These are phyloP conservation scores for Diachasma alloeum DNA, from an alignment of 1,140 invertebrate genomes.

Conservation along the genomic window DNA sequence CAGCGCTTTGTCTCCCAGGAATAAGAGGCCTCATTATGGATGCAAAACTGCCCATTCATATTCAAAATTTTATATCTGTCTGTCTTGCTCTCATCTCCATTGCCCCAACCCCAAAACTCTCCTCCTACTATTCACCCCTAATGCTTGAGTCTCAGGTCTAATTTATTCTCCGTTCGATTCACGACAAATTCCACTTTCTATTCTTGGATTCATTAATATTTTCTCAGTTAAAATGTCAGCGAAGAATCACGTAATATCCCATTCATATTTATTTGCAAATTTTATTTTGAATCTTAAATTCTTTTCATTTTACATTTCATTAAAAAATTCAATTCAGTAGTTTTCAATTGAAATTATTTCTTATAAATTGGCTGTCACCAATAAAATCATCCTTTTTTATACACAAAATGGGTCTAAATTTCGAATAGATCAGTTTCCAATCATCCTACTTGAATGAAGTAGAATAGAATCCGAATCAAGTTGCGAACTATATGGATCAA, in stretches of 20 bases:
- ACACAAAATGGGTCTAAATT: no score
- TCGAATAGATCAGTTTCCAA: no score
- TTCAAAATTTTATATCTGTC: slow-evolving; percentile 85
- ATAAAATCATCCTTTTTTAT: no score
- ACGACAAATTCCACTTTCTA: background rate
- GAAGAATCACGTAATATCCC: background rate
- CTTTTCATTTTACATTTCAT: no score
- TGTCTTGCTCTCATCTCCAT: background rate
- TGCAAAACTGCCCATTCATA: slow-evolving; percentile 88
- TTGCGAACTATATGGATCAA: no score
- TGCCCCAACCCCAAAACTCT: background rate
- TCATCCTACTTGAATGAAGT: no score
- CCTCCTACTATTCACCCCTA: background rate
- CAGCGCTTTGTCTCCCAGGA: slow-evolving; percentile 69
- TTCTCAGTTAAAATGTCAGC: background rate
- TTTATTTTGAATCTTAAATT: no score
- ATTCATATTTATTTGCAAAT: background rate
- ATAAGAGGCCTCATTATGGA: slow-evolving; percentile 75
- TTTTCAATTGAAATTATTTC: no score
- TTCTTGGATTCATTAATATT: background rate
- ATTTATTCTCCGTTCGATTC: slow-evolving; percentile 4
- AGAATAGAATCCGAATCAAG: no score
- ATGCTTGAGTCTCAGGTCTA: background rate
- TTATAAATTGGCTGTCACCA: no score
- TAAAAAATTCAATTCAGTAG: no score